phyloP scores from a whole-genome alignment of 2,888 invertebrate species.

The Rhimphoctona megacephalus region DNA sequence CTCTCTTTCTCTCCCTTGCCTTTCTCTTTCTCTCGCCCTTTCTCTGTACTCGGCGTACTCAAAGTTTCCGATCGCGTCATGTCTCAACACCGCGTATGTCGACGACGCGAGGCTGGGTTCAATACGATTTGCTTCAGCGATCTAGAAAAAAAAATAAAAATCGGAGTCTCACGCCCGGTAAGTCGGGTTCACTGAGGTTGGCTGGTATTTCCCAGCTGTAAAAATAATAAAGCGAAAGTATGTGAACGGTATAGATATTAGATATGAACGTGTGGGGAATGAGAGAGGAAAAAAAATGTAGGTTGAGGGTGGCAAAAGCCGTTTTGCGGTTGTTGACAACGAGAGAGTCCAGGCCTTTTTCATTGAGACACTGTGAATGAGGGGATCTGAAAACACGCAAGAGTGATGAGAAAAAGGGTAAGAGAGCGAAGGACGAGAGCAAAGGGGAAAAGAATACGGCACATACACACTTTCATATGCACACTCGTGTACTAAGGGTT shows the following conservation, averaged over 20 bases:
- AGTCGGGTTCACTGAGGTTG: slow-evolving; percentile 40
- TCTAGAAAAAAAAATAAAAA: slow-evolving; percentile 75
- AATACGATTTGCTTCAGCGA: slow-evolving; percentile 77
- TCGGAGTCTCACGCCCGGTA: slow-evolving; percentile 64
- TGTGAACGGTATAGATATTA: slow-evolving; percentile 26
- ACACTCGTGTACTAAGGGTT: slow-evolving; percentile 44
- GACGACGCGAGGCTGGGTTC: slow-evolving; percentile 27
- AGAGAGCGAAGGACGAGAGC: slow-evolving; percentile 41
- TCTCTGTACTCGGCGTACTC: slow-evolving; percentile 38
- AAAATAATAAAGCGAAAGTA: slow-evolving; percentile 50
- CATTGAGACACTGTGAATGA: slow-evolving; percentile 47
- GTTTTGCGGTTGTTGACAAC: slow-evolving; percentile 59
- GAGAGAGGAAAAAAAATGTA: slow-evolving; percentile 61
- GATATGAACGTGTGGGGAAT: slow-evolving; percentile 21
- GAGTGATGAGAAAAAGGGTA: slow-evolving; percentile 21
- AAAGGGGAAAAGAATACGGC: slow-evolving; percentile 32
- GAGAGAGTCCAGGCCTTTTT: slow-evolving; percentile 46
- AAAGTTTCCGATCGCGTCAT: slow-evolving; percentile 64
- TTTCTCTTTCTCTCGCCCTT: slow-evolving; percentile 24
- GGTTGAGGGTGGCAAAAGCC: slow-evolving; percentile 56
- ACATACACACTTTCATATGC: slow-evolving; percentile 17
- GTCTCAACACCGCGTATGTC: slow-evolving; percentile 45
- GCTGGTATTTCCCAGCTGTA: slow-evolving; percentile 20
- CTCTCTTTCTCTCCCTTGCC: slow-evolving; percentile 40
- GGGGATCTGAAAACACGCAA: slow-evolving; percentile 30